Evolutionary conservation across 2,888 invertebrate species (phyloP), one percentile per base, ranked within the genome.

Genomic region (Nephrotoma guestfalica): DNA sequence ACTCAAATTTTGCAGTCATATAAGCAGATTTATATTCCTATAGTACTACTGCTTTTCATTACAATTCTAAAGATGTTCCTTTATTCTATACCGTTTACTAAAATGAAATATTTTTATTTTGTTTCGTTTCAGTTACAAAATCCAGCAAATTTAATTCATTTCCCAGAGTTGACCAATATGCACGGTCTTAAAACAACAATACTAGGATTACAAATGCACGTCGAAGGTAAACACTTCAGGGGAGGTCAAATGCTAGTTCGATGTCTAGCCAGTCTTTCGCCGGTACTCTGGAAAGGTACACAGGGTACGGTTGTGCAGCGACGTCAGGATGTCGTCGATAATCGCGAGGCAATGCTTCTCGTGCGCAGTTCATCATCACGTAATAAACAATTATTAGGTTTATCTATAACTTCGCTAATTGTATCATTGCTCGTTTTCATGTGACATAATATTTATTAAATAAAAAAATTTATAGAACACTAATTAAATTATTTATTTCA

Each of bases 181-280:
- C 93, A 93, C 89, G 94, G 94, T 83, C 91, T 94, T 89, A 91
- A 93, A 89, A 93, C 94, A 87, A 92, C 93, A 83, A 92, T 93
- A 15, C 90, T 94, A 87, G 94, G 94, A 83, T 91, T 94, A 71
- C 92, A 92, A 87, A 92, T 94, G 89, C 92, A 91, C 86, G 92
- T 94, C 87, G 92, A 92, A 89, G 91, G 92, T 86, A 91, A 92
- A 15, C 93, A 94, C 89, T 94, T 94, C 89, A 91, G 92, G 86
- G 93, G 93, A 5, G 94, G 94, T 86, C 93, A 93, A 86, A 94
- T 94, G 93, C 92, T 92, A 88, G 93, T 94, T 86, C 93, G 94
- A 89, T 94, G 94, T 89, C 91, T 94, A 87, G 94, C 94, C 42
- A 93, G 93, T 87, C 92, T 94, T 89, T 93, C 93, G 15, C 94